phyloP scores from a whole-genome alignment of 2,888 invertebrate genomes.

The Phlogophora meticulosa region DNA sequence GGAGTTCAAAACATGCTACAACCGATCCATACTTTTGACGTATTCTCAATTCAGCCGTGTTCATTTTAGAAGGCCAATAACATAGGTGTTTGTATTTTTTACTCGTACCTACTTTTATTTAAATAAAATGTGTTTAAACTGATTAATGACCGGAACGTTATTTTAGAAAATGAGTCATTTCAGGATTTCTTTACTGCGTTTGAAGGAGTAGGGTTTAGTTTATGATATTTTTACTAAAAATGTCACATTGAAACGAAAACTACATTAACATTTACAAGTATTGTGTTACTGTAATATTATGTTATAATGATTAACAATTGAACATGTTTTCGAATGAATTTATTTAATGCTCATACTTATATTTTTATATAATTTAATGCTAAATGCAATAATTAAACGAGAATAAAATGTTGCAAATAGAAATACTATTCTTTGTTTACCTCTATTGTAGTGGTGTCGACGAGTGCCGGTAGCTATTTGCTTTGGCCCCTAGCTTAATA shows the following conservation, averaged over 20 bases:
- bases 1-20: constrained; percentile 69
- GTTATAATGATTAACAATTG: too few relatives aligned
- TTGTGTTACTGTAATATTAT: too few relatives aligned
- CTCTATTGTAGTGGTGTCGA: too few relatives aligned
- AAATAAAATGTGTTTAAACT: constrained; percentile 57
- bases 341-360: too few relatives aligned
- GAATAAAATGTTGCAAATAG: constrained; percentile 14
- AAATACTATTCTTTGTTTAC: not conserved
- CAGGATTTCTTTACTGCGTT: not conserved
- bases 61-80: constrained; percentile 68
- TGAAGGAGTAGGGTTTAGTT: constrained; percentile 10
- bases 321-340: too few relatives aligned
- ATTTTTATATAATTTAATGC: too few relatives aligned
- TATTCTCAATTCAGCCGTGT: constrained; percentile 70
- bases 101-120: constrained; percentile 64
- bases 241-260: not conserved
- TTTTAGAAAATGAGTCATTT: constrained; percentile 59
- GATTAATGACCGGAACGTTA: constrained; percentile 61
- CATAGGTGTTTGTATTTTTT: constrained; percentile 62
- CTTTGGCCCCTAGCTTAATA: too few relatives aligned
- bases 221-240: not conserved
- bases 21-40: not conserved
- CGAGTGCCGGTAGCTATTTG: too few relatives aligned
- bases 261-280: too few relatives aligned
- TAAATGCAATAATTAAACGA: constrained; percentile 26